Conservation (phyloP, 2,113 vertebrate genomes). For the Odocoileus virginianus region DNA sequence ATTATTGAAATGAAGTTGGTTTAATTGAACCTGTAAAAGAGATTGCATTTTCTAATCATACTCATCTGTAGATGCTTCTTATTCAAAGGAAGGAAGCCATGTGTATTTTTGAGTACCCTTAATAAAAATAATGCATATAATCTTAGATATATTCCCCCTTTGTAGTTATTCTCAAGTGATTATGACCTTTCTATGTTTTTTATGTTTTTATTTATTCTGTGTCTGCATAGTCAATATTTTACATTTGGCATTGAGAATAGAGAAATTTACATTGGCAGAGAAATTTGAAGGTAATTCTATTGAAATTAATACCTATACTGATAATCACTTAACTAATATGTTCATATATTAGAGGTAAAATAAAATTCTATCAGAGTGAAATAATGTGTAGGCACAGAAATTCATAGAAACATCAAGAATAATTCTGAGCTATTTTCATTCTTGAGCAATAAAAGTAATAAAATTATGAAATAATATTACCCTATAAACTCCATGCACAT, state of each 20-base stretch:
- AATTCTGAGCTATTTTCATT: neutral
- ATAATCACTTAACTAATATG: neutral
- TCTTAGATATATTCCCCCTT: conserved; percentile 60
- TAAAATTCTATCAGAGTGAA: neutral
- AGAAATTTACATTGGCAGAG: neutral
- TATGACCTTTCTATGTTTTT: conserved; percentile 48
- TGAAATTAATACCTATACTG: neutral
- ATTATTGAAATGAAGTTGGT: conserved; percentile 77
- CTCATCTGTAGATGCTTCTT: conserved; percentile 77
- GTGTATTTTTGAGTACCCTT: conserved; percentile 73
- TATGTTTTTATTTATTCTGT: too few species aligned
- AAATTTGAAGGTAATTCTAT: conserved; percentile 29
- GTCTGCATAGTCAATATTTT: neutral
- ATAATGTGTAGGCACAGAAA: neutral
- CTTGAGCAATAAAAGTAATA: neutral
- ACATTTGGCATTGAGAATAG: neutral
- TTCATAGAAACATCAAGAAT: neutral
- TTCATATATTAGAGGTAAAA: neutral
- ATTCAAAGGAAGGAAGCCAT: conserved; percentile 74
- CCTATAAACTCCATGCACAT: neutral
- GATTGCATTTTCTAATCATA: conserved; percentile 76
- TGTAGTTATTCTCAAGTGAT: conserved; percentile 54
- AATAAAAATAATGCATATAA: conserved; percentile 81
- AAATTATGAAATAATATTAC: neutral
- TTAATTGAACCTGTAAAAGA: conserved; percentile 78